Evolutionary conservation across 2,797 vertebrate genomes (phyloP), one percentile per base, ranked within the genome.

Genomic region (Sebastes minor): DNA sequence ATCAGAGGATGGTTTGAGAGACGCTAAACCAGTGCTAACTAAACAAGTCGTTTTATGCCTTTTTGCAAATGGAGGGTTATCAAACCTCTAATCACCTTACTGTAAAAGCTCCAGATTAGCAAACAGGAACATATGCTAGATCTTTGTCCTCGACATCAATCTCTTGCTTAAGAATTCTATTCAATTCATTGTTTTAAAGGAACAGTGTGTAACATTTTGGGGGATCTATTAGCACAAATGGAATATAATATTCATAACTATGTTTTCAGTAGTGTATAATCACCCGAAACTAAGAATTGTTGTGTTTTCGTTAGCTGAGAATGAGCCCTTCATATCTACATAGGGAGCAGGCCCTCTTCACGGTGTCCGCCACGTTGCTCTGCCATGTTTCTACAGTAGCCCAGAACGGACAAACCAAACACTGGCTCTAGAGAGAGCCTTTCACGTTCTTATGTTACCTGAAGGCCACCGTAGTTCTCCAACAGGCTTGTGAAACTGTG

Each of bases 31-130:
- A 72, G 49, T 33, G 65, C 20, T 76, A 65, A 78, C 42, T 35
- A 56, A 76, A 81, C 49, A 76, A 86, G 74, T 20, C 1, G 5
- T 83, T 88, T 78, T 78, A 62, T 83, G 69, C 38, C 57, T 32
- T 82, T 86, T 74, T 83, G 74, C 76, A 69, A 87, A 91, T 76
- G 75, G 55, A 62, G 72, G 82, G 67, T 81, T 83, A 90, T 86
- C 86, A 88, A 87, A 88, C 52, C 88, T 84, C 62, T 94, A 92
- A 93, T 93, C 91, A 92, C 81, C 89, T 93, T 93, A 94, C 78
- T 75, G 87, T 81, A 88, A 94, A 93, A 91, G 80, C 90, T 84
- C 57, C 75, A 91, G 92, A 94, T 94, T 91, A 94, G 73, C 83
- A 78, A 76, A 82, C 23, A 76, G 80, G 75, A 85, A 80, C 92